Conservation (phyloP, 2,113 vertebrate genomes). For the Pachypanchax playfairii region DNA sequence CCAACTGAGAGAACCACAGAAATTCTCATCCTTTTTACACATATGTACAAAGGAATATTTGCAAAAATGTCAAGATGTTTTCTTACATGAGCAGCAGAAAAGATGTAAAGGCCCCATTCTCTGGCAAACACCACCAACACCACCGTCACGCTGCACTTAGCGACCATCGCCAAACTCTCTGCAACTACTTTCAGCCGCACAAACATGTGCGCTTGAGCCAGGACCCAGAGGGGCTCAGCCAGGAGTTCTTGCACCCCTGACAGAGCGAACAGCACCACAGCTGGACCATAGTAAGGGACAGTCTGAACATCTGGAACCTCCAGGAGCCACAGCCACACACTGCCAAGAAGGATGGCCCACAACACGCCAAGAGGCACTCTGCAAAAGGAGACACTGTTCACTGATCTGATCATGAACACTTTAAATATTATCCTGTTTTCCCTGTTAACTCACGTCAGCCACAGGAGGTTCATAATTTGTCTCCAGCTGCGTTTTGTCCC, state of each 20-base stretch:
- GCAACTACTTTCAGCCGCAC: conserved; percentile 91
- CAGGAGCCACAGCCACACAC: conserved; percentile 89
- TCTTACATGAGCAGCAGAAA: conserved; percentile 89
- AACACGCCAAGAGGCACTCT: conserved; percentile 91
- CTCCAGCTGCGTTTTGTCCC: conserved; percentile 86
- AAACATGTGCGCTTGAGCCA: conserved; percentile 94
- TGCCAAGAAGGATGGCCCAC: conserved; percentile 86
- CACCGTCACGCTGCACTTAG: conserved; percentile 87
- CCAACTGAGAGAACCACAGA: conserved; percentile 74
- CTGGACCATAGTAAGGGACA: conserved; percentile 87
- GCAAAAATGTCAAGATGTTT: background rate
- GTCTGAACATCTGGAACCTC: conserved; percentile 85
- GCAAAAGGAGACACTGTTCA: conserved; percentile 16
- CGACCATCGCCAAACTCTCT: conserved; percentile 90
- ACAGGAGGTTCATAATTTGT: conserved; percentile 90
- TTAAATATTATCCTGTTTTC: background rate
- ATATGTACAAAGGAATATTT: background rate
- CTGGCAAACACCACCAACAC: conserved; percentile 83
- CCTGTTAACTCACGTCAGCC: conserved; percentile 88
- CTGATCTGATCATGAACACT: background rate
- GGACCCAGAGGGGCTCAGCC: conserved; percentile 92
- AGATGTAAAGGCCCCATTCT: conserved; percentile 88
- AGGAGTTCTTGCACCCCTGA: conserved; percentile 91
- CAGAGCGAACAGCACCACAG: conserved; percentile 88
- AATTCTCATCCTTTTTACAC: background rate